Percentiles rank a stretch among this genome's conserved stretches.
phyloP scores from a whole-genome alignment of 2,797 vertebrate species.

The Pyrocephalus nanus region DNA sequence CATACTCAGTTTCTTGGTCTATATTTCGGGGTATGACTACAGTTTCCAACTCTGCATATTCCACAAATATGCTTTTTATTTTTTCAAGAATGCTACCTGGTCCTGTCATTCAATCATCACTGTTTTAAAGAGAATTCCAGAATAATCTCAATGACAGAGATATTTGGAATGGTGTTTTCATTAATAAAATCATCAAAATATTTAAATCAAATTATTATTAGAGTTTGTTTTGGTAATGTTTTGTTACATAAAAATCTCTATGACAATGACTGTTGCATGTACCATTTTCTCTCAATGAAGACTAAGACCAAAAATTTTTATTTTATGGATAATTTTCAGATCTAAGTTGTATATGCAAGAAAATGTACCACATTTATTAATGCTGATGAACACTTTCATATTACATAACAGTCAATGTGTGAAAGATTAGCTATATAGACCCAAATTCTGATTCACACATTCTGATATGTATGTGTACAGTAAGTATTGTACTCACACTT shows the following conservation, averaged over 20 bases:
- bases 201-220: background rate
- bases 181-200: background rate
- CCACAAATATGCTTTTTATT: background rate
- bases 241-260: background rate
- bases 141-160: background rate
- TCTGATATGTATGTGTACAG: too few species aligned
- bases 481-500: background rate
- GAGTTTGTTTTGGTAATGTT: background rate
- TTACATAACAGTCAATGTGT: background rate
- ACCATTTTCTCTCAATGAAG: background rate
- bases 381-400: background rate
- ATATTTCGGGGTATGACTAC: background rate
- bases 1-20: background rate
- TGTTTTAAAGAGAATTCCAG: background rate
- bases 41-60: background rate
- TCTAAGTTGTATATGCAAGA: background rate
- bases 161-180: background rate
- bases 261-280: background rate
- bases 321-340: background rate
- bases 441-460: background rate
- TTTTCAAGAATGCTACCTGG: background rate
- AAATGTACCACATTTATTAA: background rate
- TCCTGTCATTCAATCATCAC: background rate
- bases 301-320: background rate
- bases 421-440: background rate